Conservation (phyloP, 1,140 invertebrate species). For the Akabosia matsudoensis region DNA sequence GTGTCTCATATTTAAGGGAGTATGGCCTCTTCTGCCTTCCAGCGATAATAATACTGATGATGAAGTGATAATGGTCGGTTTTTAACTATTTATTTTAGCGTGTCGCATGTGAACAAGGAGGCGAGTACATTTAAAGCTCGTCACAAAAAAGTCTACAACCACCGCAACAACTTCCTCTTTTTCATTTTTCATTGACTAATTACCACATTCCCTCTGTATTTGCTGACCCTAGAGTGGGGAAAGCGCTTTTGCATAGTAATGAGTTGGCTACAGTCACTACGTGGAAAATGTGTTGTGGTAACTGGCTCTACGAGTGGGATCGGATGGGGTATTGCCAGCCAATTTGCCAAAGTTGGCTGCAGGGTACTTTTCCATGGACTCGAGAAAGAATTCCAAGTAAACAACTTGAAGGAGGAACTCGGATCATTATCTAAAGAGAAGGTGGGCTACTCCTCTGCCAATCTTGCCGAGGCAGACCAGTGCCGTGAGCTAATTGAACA, state of each 20-base stretch:
- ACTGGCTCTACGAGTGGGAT: slow-evolving; percentile 53
- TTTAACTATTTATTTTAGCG: no score
- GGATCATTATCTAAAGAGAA: not conserved
- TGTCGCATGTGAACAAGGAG: no score
- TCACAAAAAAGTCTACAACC: no score
- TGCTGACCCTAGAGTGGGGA: not conserved
- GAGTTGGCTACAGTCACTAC: slow-evolving; percentile 6
- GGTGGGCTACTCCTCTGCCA: slow-evolving; percentile 16
- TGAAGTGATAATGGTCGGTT: no score
- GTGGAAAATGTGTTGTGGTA: slow-evolving; percentile 42
- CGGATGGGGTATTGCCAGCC: slow-evolving; percentile 50
- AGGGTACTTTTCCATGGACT: slow-evolving; percentile 50
- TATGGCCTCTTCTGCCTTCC: no score
- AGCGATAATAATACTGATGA: no score
- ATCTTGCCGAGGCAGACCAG: slow-evolving; percentile 4
- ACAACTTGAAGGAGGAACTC: slow-evolving; percentile 19
- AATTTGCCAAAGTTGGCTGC: slow-evolving; percentile 49
- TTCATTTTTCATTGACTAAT: not conserved
- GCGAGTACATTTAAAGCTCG: no score
- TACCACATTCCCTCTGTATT: not conserved
- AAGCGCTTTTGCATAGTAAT: not conserved
- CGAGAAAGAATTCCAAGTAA: slow-evolving; percentile 40
- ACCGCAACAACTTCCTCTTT: not conserved
- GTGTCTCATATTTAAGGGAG: no score
- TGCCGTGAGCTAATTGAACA: slow-evolving; percentile 34